Percentiles rank a stretch among this genome's conserved stretches.
Evolutionary conservation across 2,888 invertebrate genomes (phyloP).

Genomic region (Phalangium opilio): DNA sequence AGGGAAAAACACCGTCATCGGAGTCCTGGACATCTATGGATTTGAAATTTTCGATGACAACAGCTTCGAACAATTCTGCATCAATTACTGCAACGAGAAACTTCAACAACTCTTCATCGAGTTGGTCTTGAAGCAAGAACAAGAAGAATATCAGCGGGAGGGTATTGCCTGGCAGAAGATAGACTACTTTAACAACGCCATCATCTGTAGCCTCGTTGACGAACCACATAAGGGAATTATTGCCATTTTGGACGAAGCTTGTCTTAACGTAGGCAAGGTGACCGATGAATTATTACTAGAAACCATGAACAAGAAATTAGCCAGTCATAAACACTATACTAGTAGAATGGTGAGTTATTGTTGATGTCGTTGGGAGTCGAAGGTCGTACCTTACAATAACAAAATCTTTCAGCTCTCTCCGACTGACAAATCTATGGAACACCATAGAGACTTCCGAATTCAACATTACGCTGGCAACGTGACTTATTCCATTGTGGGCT

Average conservation of each 20-base stretch:
- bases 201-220: conserved; percentile 90
- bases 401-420: conserved; percentile 26
- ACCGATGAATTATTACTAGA: conserved; percentile 64
- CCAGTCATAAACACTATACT: conserved; percentile 73
- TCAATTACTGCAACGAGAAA: conserved; percentile 98
- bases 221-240: conserved; percentile 76
- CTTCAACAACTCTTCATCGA: conserved; percentile 95
- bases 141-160: conserved; percentile 89
- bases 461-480: conserved; percentile 96
- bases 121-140: conserved; percentile 90
- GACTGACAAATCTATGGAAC: conserved; percentile 35
- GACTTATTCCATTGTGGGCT: conserved; percentile 71
- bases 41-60: conserved; percentile 96
- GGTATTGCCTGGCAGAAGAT: conserved; percentile 92
- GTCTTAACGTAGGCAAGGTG: conserved; percentile 84
- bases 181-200: conserved; percentile 92
- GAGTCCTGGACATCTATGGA: conserved; percentile 94
- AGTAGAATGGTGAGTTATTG: conserved; percentile 44
- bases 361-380: too few species aligned
- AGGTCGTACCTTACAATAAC: too few species aligned
- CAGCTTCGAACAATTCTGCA: conserved; percentile 88
- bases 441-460: conserved; percentile 33
- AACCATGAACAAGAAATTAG: conserved; percentile 79
- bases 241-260: conserved; percentile 93
- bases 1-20: conserved; percentile 65